These are phyloP conservation scores for Hirtodrosophila cameraria DNA, from an alignment of 2,888 invertebrate genomes.

Conservation along the genomic window DNA sequence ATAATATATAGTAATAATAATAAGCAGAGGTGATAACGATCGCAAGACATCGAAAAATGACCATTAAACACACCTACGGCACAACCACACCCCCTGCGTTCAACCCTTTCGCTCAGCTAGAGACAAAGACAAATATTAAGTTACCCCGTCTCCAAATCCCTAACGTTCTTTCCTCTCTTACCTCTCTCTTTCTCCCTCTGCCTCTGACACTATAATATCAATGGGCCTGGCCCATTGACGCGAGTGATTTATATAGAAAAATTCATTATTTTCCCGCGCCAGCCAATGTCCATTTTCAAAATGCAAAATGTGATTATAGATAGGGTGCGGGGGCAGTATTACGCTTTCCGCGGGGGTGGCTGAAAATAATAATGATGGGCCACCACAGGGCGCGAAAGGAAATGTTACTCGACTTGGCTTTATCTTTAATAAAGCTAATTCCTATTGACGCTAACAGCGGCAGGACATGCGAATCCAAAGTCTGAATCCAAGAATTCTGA, in stretches of 20 bases:
- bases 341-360: neutral
- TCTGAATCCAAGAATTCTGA: constrained; percentile 27
- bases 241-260: constrained; percentile 76
- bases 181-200: neutral
- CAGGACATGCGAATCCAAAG: constrained; percentile 66
- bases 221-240: constrained; percentile 76
- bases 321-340: neutral
- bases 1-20: constrained; percentile 58
- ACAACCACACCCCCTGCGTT: constrained; percentile 28
- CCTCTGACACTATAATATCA: constrained; percentile 40
- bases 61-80: constrained; percentile 77
- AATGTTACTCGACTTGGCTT: constrained; percentile 55
- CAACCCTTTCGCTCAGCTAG: constrained; percentile 47
- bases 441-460: constrained; percentile 72
- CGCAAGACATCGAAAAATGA: constrained; percentile 75
- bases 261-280: constrained; percentile 75
- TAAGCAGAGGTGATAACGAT: constrained; percentile 69
- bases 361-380: constrained; percentile 49
- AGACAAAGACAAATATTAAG: constrained; percentile 50
- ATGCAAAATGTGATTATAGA: constrained; percentile 59
- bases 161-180: no score
- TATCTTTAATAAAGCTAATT: constrained; percentile 79
- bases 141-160: constrained; percentile 14
- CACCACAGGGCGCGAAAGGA: constrained; percentile 50
- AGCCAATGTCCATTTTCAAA: constrained; percentile 53